Percentiles rank a stretch among this genome's conserved stretches.
phyloP scores from a whole-genome alignment of 1,140 invertebrate genomes.

The Aradophagus sp. region DNA sequence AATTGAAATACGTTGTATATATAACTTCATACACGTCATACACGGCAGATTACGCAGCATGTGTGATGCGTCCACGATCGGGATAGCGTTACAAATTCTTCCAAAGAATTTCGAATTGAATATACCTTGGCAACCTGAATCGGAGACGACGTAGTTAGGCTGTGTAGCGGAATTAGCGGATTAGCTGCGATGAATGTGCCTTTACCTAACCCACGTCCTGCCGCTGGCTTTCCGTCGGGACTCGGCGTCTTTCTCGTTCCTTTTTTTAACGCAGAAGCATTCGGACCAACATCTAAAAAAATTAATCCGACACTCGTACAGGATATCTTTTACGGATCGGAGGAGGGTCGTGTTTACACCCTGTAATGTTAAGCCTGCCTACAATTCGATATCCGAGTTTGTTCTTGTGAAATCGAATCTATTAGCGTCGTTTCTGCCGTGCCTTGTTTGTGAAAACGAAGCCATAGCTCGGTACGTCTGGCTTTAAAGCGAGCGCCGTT shows the following conservation, averaged over 20 bases:
- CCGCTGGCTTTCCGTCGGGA: slow-evolving; percentile 33
- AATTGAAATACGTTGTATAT: slow-evolving; percentile 17
- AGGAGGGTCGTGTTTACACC: slow-evolving; percentile 62
- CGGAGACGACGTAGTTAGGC: slow-evolving; percentile 52
- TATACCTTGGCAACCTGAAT: slow-evolving; percentile 56
- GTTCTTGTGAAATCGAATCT: slow-evolving; percentile 61
- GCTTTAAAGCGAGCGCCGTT: slow-evolving; percentile 34
- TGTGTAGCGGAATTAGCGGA: slow-evolving; percentile 64
- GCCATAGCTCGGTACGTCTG: slow-evolving; percentile 15
- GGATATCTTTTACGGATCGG: slow-evolving; percentile 42
- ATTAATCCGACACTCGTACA: slow-evolving; percentile 53
- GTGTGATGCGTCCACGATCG: slow-evolving; percentile 48
- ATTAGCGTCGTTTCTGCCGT: slow-evolving; percentile 50
- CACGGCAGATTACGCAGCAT: slow-evolving; percentile 30
- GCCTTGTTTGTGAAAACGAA: slow-evolving; percentile 37
- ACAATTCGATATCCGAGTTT: slow-evolving; percentile 54
- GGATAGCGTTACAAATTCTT: slow-evolving; percentile 65
- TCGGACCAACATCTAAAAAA: slow-evolving; percentile 42
- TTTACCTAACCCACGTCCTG: slow-evolving; percentile 45
- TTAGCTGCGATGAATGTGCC: slow-evolving; percentile 64
- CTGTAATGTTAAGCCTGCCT: slow-evolving; percentile 56
- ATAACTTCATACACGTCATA: slow-evolving; percentile 1
- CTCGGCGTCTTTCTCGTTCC: too few species aligned
- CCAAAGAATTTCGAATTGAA: slow-evolving; percentile 62
- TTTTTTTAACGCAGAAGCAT: slow-evolving; percentile 23